Base-by-base conservation (phyloP, 2,113 vertebrate genomes). In the Oceanodroma tethys region DNA sequence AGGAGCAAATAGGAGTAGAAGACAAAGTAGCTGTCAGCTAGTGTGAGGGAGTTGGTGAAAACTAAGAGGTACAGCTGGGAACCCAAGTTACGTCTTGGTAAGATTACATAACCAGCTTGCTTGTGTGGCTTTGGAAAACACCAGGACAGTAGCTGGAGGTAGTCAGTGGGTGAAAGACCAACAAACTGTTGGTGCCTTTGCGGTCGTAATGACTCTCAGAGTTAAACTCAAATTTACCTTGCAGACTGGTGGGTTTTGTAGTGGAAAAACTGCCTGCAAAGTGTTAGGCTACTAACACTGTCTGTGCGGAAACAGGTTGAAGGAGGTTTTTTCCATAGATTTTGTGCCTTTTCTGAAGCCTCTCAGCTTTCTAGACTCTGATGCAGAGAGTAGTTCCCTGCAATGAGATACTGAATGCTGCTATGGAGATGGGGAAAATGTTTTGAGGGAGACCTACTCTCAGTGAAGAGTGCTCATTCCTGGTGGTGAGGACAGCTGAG, bases 41-140 rank as follows among this genome's bases (percentile, higher is more conserved):
- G 30, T 48, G 43, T 10, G 73, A 56, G 23, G 74, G 71, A 82
- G 52, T 10, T 65, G 38, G 70, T 90, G 87, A 82, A 81, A 91
- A 42, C 17, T 16, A 45, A 40, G 87, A 85, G 81, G 55, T 40
- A 65, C 48, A 45, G 93, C 74, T 84, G 93, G 90, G 78, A 96
- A 85, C 85, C 95, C 58, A 13, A 19, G 74, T 93, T 94, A 85
- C 76, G 22, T 87, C 70, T 94, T 89, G 89, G 93, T 87, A 86
- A 36, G 70, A 9, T 85, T 48, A 36, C 62, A 32, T 32, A 53
- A 45, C 5, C 5, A 6, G 67, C 50, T 76, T 72, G 76, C 34
- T 73, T 0, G 0, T 47, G 53, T 59, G 21, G 62, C 42, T 90
- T 63, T 71, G 63, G 70, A 23, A 81, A 58, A 66, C 42, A 15